Evolutionary conservation across 1,140 invertebrate species (phyloP).

Genomic region (Plectus sambesii): DNA sequence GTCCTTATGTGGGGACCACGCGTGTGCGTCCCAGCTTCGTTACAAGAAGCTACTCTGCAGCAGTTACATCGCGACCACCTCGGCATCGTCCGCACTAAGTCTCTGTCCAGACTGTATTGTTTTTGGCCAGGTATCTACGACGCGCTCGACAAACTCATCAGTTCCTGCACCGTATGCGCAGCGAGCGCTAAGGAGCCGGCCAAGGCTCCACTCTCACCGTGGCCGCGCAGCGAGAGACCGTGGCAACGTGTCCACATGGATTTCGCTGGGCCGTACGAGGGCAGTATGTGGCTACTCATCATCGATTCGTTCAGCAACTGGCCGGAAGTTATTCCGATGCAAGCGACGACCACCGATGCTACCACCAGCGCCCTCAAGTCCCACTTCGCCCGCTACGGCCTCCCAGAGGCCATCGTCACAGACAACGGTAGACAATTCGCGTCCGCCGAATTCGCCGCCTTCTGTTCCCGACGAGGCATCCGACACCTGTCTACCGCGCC

Average conservation of each 20-base stretch:
- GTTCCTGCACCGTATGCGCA: slow-evolving; percentile 48
- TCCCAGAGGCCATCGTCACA: slow-evolving; percentile 38
- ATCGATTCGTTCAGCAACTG: slow-evolving; percentile 51
- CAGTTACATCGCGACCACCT: slow-evolving; percentile 37
- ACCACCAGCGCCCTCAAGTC: too few relatives aligned
- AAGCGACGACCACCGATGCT: too few relatives aligned
- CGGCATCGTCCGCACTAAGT: slow-evolving; percentile 43
- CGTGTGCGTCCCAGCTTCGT: too few relatives aligned
- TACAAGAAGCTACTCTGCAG: too few relatives aligned
- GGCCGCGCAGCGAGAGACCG: slow-evolving; percentile 25
- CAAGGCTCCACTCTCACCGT: slow-evolving; percentile 19
- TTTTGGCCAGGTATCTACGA: slow-evolving; percentile 52
- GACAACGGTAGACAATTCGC: slow-evolving; percentile 46
- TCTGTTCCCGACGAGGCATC: slow-evolving; percentile 28
- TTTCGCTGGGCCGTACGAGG: slow-evolving; percentile 46
- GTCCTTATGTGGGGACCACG: too few relatives aligned
- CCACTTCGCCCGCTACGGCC: too few relatives aligned
- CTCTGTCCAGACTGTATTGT: slow-evolving; percentile 32
- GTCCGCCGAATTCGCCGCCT: slow-evolving; percentile 36
- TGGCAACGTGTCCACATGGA: slow-evolving; percentile 47
- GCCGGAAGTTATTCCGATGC: slow-evolving; percentile 47
- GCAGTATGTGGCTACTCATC: slow-evolving; percentile 44
- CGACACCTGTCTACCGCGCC: slow-evolving; percentile 27
- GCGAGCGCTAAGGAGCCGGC: slow-evolving; percentile 12
- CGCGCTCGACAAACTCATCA: slow-evolving; percentile 47